Evolutionary conservation across 2,113 vertebrate genomes (phyloP), one percentile per base, ranked within the genome.

Genomic region (Oncorhynchus keta): DNA sequence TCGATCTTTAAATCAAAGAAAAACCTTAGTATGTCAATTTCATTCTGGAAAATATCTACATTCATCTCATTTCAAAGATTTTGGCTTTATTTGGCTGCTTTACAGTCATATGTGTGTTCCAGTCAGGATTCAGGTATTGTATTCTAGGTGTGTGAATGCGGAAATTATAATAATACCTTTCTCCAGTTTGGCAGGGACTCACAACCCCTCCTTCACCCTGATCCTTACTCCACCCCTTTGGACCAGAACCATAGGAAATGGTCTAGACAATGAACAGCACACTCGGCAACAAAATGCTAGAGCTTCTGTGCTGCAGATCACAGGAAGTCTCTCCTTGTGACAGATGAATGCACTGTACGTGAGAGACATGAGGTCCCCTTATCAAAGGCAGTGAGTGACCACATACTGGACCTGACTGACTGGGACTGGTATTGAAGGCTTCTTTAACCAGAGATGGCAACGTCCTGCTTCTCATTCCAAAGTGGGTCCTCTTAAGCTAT

Each of bases 181-280:
- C 48, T 76, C 65, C 74, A 2, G 4, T 61, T 77, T 79, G 55
- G 75, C 78, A 74, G 68, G 72, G 32, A 70, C 59, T 68, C 55
- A 24, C 18, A 45, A 4, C 55, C 59, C 59, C 67, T 45, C 24
- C 66, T 64, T 45, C 45, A 48, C 55, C 70, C 70, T 62, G 9
- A 70, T 28, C 22, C 16, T 16, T 62, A 30, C 57, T 22, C 35
- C 30, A n/a, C 49, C 13, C 49, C 22, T 22, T 26, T 80, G 73
- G 73, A 66, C 65, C 62, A 22, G 51, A 30, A 61, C 81, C 64
- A 66, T 81, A 80, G 82, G 82, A 84, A 84, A 77, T 32, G 22
- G 82, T 82, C 84, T 82, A 86, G 82, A 82, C 81, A 70, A 73
- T 69, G 67, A 24, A 51, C 35, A 39, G 28, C 68, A 49, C 35